Percentiles rank a stretch among this genome's conserved stretches.
Conservation (phyloP, 2,113 vertebrate genomes). For the Pterocles orientalis region DNA sequence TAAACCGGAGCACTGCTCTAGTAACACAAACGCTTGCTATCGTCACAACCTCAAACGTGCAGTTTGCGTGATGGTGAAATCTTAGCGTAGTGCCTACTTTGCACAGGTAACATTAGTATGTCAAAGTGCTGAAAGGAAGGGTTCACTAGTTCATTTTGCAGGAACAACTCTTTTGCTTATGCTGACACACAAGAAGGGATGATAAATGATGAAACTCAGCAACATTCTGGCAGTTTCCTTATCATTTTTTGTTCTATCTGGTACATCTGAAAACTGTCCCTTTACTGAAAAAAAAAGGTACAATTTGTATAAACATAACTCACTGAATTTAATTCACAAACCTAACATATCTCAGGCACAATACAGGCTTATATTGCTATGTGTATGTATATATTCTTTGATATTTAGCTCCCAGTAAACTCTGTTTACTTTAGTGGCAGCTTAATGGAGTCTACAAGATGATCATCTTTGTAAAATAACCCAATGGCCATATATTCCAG, state of each 20-base stretch:
- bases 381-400: neutral
- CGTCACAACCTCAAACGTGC: neutral
- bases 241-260: neutral
- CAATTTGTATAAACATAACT: neutral
- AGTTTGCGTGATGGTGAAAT: neutral
- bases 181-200: neutral
- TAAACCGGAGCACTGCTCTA: neutral
- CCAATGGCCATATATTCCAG: neutral
- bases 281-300: neutral
- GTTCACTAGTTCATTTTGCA: neutral
- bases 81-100: neutral
- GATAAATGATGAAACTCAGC: neutral
- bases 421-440: neutral
- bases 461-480: neutral
- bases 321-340: neutral
- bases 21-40: neutral
- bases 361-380: neutral
- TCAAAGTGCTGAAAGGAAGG: slow-evolving; percentile 8
- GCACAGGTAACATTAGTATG: neutral
- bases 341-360: neutral
- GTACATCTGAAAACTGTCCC: neutral
- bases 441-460: neutral
- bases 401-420: neutral
- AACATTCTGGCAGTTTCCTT: neutral
- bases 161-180: slow-evolving; percentile 6